Conservation (phyloP, 2,888 invertebrate genomes). For the Diaperis boleti region DNA sequence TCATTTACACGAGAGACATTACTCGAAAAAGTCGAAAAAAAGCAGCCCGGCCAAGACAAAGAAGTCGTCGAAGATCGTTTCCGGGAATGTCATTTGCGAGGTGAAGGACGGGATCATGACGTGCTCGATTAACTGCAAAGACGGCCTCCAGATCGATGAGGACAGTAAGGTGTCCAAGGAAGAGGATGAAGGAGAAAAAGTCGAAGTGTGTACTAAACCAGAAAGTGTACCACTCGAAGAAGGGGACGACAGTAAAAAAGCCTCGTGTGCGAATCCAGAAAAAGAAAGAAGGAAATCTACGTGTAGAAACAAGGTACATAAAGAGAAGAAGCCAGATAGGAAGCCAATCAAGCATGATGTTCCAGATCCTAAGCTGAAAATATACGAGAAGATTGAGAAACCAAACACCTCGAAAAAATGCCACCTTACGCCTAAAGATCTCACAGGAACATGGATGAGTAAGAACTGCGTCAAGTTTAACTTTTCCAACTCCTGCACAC, state of each 20-base stretch:
- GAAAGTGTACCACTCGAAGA: not conserved
- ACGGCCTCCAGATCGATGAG: too few relatives aligned
- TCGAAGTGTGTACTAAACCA: not conserved
- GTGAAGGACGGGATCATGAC: constrained; percentile 2
- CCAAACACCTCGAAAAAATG: not conserved
- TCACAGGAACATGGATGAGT: constrained; percentile 22
- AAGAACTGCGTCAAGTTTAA: constrained; percentile 19
- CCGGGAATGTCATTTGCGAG: not conserved
- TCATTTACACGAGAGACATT: not conserved
- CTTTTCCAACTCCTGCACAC: constrained; percentile 2
- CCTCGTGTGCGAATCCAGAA: too few relatives aligned
- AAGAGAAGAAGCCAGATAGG: too few relatives aligned
- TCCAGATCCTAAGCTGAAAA: not conserved
- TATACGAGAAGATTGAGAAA: not conserved
- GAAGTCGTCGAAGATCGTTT: constrained; percentile 7
- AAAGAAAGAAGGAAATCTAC: too few relatives aligned
- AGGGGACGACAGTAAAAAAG: too few relatives aligned
- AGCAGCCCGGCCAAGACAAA: not conserved
- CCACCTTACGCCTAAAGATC: not conserved
- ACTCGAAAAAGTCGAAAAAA: not conserved
- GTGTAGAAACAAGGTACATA: too few relatives aligned
- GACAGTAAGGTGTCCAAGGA: too few relatives aligned
- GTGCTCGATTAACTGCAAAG: constrained; percentile 1
- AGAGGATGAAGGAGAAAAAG: constrained; percentile 1
- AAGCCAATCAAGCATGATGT: not conserved